Conservation (phyloP, 1,140 invertebrate species). For the Pachypeltis micranthus region DNA sequence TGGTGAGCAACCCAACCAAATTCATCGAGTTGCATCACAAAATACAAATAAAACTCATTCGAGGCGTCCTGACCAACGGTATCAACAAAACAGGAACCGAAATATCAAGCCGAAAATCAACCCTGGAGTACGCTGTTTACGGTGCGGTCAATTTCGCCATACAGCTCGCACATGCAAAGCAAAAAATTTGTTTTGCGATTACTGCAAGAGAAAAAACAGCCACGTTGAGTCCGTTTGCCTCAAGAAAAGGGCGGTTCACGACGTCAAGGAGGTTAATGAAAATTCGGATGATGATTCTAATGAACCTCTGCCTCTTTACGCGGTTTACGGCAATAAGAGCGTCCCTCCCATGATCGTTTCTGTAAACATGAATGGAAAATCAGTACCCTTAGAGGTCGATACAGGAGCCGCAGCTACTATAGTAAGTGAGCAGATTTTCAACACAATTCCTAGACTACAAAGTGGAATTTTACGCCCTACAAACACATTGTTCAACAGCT, state of each 20-base stretch:
- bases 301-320: neutral
- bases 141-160: neutral
- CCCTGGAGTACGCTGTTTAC: neutral
- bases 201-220: neutral
- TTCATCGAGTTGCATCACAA: neutral
- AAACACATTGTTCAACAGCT: neutral
- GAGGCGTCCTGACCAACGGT: neutral
- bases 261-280: neutral
- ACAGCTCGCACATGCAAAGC: conserved; percentile 1
- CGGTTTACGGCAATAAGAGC: neutral
- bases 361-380: neutral
- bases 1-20: neutral
- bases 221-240: neutral
- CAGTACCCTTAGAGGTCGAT: neutral
- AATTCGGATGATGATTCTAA: neutral
- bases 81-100: neutral
- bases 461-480: conserved; percentile 1
- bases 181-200: neutral
- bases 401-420: neutral
- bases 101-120: neutral
- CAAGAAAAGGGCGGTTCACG: neutral
- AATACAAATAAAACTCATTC: neutral
- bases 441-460: neutral
- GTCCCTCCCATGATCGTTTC: neutral
- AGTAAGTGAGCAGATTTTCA: neutral